Evolutionary conservation across 2,888 invertebrate species (phyloP), one percentile per base, ranked within the genome.

Genomic region (Colletes collaris): DNA sequence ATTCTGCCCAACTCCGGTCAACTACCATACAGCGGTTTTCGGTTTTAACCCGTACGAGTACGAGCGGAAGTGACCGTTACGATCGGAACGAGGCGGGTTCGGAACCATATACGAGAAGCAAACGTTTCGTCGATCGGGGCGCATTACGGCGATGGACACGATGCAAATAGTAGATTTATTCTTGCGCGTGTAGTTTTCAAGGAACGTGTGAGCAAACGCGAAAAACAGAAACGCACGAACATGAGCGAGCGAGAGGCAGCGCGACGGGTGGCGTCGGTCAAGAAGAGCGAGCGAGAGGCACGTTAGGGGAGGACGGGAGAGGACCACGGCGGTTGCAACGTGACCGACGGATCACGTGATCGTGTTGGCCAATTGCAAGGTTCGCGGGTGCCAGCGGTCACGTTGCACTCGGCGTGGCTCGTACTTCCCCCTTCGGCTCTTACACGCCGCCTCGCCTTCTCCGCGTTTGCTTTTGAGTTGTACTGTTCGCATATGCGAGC

Each of bases 381-480:
- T 79, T 81, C 85, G 86, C 83, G 84, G 84, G 83, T 81, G 83
- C 86, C 7, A 77, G 82, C 73, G 90, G 94, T 95, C 95, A 95
- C 95, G 95, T 95, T 95, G 95, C 94, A 93, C 91, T 94, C 94
- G 94, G 94, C 94, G 95, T 95, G 95, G 94, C 82, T 77, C 79
- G 19, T 8, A 27, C 73, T 50, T 16, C 16, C 76, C 88, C 86
- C 85, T 75, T 72, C 16, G 16, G 63, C 86, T 76, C 80, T 79
- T 83, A 82, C 86, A 73, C 83, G 76, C 83, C 82, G 67, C 64
- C 71, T 60, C 76, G 52, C 68, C 73, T 84, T 50, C 44, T 46
- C 73, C 16, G 58, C 63, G 71, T 37, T 71, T 70, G 68, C 44
- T 40, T 10, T 50, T 52, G 64, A 78, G 53, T 78, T 59, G 58